Conservation (phyloP, 2,888 invertebrate species). For the Hybos culiciformis region DNA sequence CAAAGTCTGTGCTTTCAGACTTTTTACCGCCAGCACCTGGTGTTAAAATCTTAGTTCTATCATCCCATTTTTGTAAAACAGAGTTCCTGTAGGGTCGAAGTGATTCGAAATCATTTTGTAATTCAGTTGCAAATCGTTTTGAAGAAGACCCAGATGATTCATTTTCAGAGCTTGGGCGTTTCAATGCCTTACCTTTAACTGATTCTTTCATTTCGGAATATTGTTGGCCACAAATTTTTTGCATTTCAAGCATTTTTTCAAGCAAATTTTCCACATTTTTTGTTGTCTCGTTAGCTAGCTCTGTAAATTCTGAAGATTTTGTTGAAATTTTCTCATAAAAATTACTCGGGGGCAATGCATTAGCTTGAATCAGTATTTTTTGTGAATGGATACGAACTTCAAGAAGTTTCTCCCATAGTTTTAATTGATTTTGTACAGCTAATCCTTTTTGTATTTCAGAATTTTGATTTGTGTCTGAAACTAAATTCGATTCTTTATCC, state of each 20-base stretch:
- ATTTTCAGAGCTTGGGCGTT: slow-evolving; percentile 8
- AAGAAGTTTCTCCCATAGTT: slow-evolving; percentile 71
- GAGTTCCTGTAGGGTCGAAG: slow-evolving; percentile 59
- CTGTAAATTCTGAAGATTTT: slow-evolving; percentile 39
- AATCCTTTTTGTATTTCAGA: slow-evolving; percentile 48
- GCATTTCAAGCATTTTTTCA: slow-evolving; percentile 47
- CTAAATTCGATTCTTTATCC: slow-evolving; percentile 32
- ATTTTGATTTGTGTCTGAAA: slow-evolving; percentile 32
- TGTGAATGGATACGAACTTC: slow-evolving; percentile 81
- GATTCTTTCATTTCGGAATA: slow-evolving; percentile 52
- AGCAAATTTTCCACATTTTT: slow-evolving; percentile 44
- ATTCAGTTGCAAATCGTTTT: slow-evolving; percentile 36
- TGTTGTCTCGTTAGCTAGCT: slow-evolving; percentile 40
- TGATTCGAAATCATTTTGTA: slow-evolving; percentile 43
- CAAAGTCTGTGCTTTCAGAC: slow-evolving; percentile 39
- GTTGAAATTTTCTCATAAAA: slow-evolving; percentile 35
- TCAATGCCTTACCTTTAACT: slow-evolving; percentile 22
- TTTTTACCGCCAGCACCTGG: slow-evolving; percentile 45
- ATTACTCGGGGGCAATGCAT: slow-evolving; percentile 61
- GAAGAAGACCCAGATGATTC: slow-evolving; percentile 5
- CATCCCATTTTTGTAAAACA: slow-evolving; percentile 88
- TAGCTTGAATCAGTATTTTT: slow-evolving; percentile 59
- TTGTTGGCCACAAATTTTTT: slow-evolving; percentile 44
- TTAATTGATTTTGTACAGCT: slow-evolving; percentile 54
- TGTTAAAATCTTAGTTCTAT: slow-evolving; percentile 66